Conservation (phyloP, 2,113 vertebrate species). For the Diglossa brunneiventris region DNA sequence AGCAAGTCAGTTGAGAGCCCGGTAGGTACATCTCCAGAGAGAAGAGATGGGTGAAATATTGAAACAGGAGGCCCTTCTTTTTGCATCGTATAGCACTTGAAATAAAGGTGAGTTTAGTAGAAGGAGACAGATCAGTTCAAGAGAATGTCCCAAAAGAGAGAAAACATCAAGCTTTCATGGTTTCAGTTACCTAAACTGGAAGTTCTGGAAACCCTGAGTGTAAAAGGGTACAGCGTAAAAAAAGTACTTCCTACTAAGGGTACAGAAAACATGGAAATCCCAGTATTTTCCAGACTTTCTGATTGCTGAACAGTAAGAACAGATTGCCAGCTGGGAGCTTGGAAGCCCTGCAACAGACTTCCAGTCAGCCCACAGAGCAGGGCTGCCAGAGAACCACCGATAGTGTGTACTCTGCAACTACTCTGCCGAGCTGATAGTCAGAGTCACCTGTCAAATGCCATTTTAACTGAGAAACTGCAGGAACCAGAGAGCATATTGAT, state of each 20-base stretch:
- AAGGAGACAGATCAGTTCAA: not conserved
- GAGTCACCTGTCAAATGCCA: slow-evolving; percentile 31
- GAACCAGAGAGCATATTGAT: not conserved
- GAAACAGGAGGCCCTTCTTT: not conserved
- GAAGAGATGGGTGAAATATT: not conserved
- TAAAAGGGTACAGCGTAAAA: not conserved
- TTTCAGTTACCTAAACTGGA: not conserved
- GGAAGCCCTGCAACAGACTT: not conserved
- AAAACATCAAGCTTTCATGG: not conserved
- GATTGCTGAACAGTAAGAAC: not conserved
- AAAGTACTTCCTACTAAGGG: not conserved
- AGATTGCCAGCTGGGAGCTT: not conserved
- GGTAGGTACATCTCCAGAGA: not conserved
- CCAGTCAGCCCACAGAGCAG: not conserved
- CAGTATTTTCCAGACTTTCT: not conserved
- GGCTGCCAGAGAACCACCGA: not conserved
- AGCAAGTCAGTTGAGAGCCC: not conserved
- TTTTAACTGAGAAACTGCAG: slow-evolving; percentile 37
- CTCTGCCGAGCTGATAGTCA: not conserved
- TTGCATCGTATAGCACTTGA: not conserved
- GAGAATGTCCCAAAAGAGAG: not conserved
- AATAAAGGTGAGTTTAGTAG: not conserved
- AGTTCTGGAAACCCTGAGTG: not conserved
- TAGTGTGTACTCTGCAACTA: not conserved
- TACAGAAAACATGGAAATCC: slow-evolving; percentile 12